Evolutionary conservation across 2,888 invertebrate species (phyloP).

Genomic region (Steinernema scapterisci): DNA sequence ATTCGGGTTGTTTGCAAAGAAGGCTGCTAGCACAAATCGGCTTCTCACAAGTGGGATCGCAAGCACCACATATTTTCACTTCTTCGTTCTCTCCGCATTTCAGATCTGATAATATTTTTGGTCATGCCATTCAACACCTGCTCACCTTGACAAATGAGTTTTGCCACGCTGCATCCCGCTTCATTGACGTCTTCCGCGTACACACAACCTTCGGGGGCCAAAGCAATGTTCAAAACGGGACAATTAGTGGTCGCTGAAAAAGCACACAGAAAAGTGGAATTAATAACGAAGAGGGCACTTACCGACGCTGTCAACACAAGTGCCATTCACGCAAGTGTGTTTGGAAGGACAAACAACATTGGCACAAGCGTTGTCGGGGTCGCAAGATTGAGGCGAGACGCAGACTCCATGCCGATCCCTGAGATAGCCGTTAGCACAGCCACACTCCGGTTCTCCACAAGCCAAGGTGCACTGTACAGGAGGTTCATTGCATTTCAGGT

Average conservation of each 20-base stretch:
- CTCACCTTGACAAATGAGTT: constrained; percentile 15
- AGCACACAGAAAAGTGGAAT: background rate
- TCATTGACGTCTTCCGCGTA: constrained; percentile 26
- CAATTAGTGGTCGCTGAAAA: constrained; percentile 33
- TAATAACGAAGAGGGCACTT: background rate
- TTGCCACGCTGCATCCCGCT: constrained; percentile 32
- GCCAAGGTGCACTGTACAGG: constrained; percentile 32
- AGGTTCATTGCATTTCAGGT: constrained; percentile 33
- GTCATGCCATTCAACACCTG: background rate
- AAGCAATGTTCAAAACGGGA: constrained; percentile 21
- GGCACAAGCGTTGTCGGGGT: constrained; percentile 19
- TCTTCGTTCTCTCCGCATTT: constrained; percentile 40
- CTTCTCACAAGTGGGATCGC: constrained; percentile 38
- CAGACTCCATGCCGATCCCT: constrained; percentile 27
- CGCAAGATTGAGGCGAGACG: constrained; percentile 31
- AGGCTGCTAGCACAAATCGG: constrained; percentile 32
- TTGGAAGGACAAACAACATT: constrained; percentile 31
- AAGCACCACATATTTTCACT: constrained; percentile 40
- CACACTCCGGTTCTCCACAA: constrained; percentile 37
- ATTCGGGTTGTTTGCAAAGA: constrained; percentile 27
- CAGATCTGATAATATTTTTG: constrained; percentile 29
- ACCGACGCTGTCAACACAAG: constrained; percentile 30
- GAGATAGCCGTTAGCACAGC: constrained; percentile 36
- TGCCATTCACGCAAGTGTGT: constrained; percentile 30
- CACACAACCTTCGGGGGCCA: constrained; percentile 34